Evolutionary conservation across 2,888 invertebrate species (phyloP), one percentile per base, ranked within the genome.

Genomic region (Asteroscopus sphinx): DNA sequence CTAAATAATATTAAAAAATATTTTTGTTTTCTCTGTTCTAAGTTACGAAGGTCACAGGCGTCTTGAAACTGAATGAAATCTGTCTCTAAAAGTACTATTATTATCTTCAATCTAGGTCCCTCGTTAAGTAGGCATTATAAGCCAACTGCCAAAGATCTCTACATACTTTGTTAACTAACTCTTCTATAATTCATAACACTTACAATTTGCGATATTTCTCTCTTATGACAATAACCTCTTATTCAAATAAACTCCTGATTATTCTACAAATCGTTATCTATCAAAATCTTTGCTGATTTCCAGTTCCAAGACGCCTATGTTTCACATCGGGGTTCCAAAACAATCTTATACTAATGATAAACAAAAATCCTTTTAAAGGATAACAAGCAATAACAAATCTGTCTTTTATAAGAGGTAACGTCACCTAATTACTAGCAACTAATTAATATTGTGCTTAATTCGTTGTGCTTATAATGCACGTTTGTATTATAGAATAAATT

Each of bases 291-390:
- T 48, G 47, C 25, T 42, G 4, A 39, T 45, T 53, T 53, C 33
- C 60, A 57, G 12, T 61, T 59, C 47, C 58, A 67, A 76, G 63
- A 72, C 64, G 82, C 74, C 60, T 41, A 36, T 40, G 25, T 26
- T 41, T 45, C 52, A 46, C 63, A 58, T 41, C 58, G 47, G 68
- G 64, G 49, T 65, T 71, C 46, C 56, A 73, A 68, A 89, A 87
- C 83, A 87, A 87, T 77, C 89, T 90, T 89, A 91, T 52, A 80
- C 87, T 90, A 85, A 85, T 72, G 82, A 79, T 84, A 80, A 93
- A 90, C 82, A 77, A 78, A 91, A 91, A 45, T 93, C 93, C 93
- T 93, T 93, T 85, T 69, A 68, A 91, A 93, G 93, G 93, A 93
- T 93, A 93, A 93, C 92, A 93, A 91, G 91, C 92, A 72, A 86